Conservation (phyloP, 1,140 invertebrate genomes). For the Achroia grisella region DNA sequence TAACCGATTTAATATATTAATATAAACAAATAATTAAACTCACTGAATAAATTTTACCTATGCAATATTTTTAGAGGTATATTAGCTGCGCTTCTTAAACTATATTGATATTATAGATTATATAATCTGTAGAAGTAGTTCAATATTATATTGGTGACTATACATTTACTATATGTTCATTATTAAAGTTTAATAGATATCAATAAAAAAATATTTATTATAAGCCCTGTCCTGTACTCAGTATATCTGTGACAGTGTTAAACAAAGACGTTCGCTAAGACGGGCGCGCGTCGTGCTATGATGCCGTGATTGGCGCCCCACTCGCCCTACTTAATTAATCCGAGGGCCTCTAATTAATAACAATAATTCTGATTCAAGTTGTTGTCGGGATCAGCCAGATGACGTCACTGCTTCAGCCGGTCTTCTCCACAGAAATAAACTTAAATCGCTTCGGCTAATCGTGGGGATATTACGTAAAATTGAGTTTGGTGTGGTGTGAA, state of each 20-base stretch:
- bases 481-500: background rate
- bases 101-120: too few relatives aligned
- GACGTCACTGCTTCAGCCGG: conserved; percentile 37
- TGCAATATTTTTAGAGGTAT: too few relatives aligned
- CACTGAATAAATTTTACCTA: too few relatives aligned
- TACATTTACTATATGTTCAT: too few relatives aligned
- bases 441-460: conserved; percentile 34
- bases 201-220: too few relatives aligned
- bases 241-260: conserved; percentile 44
- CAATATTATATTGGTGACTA: too few relatives aligned
- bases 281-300: conserved; percentile 52
- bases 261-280: conserved; percentile 62
- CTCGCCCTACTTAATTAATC: conserved; percentile 70
- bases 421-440: conserved; percentile 42
- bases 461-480: background rate
- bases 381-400: conserved; percentile 54
- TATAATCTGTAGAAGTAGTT: too few relatives aligned
- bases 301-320: conserved; percentile 66
- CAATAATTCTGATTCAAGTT: conserved; percentile 42
- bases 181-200: too few relatives aligned
- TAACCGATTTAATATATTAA: too few relatives aligned
- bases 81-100: too few relatives aligned
- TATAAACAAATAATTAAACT: too few relatives aligned
- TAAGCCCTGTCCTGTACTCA: background rate
- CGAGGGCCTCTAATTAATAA: conserved; percentile 67